Base-by-base conservation (phyloP, 2,797 vertebrate species). In the Microctenopoma steveboyesi region DNA sequence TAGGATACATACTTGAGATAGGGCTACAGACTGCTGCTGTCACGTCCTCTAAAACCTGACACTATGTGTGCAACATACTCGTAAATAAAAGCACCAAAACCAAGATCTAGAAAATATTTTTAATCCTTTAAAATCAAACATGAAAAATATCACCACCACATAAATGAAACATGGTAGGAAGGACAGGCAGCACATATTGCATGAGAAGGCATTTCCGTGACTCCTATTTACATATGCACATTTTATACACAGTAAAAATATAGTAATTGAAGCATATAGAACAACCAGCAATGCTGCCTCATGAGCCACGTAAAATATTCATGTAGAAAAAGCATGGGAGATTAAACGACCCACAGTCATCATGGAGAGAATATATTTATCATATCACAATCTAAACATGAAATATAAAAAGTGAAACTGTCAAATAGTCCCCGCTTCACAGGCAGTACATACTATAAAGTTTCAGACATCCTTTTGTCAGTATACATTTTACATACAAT, bases 121-220 rank as follows among this genome's bases (percentile, higher is more conserved):
- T 93, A 92, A 89, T 92, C 72, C 81, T 92, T 93, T 85, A 82
- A 91, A 93, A 88, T 90, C 86, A 84, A 76, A 92, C 86, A 91
- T 89, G 91, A 89, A 92, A 33, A 91, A 91, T 81, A 88, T 89
- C 87, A 92, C 86, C 86, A 94, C 88, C 91, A 93, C 90, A 90
- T 92, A 86, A 94, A 76, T 88, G 87, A 92, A 92, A 92, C 84
- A 93, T 94, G 93, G 91, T 79, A 91, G 87, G 81, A 92, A 83
- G 83, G 80, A 92, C 90, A 92, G 90, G 91, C 90, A 91, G 92
- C 86, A 91, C 89, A 91, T 88, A 89, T 90, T 80, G 88, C 86
- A 92, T 91, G 90, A 92, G 85, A 94, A 94, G 93, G 92, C 91
- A 93, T 94, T 95, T 94, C 85, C 51, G 92, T 94, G 94, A 94